These are phyloP conservation scores for Tachypleus tridentatus DNA, from an alignment of 1,140 invertebrate genomes.

Conservation along the genomic window DNA sequence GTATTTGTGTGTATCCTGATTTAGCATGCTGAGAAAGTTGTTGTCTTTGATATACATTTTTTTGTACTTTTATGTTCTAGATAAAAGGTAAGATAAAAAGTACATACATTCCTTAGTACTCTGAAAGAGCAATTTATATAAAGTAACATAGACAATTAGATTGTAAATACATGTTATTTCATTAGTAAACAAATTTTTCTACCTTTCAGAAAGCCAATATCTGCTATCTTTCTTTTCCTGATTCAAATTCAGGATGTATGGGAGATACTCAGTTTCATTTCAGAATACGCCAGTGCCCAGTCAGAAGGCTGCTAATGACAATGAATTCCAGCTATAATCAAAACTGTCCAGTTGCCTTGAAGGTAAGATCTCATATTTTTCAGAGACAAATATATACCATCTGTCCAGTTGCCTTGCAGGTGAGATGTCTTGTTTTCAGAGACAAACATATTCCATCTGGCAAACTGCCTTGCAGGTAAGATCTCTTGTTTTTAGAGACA, in stretches of 20 bases:
- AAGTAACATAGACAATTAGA: too few relatives aligned
- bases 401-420: background rate
- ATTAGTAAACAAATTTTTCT: too few relatives aligned
- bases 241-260: slow-evolving; percentile 93
- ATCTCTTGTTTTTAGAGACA: background rate
- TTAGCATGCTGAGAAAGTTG: background rate
- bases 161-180: too few relatives aligned
- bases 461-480: background rate
- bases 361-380: slow-evolving; percentile 28
- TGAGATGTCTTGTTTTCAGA: background rate
- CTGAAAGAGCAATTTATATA: too few relatives aligned
- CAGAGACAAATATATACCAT: background rate
- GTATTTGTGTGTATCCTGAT: slow-evolving; percentile 9
- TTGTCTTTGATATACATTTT: slow-evolving; percentile 7
- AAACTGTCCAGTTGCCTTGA: slow-evolving; percentile 33
- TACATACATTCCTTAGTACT: slow-evolving; percentile 13
- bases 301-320: slow-evolving; percentile 7
- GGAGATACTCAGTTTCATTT: slow-evolving; percentile 96
- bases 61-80: slow-evolving; percentile 11
- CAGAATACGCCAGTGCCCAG: slow-evolving; percentile 48
- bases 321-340: slow-evolving; percentile 29
- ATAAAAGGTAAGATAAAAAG: background rate
- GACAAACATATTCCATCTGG: slow-evolving; percentile 41
- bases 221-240: slow-evolving; percentile 96
- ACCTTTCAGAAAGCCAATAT: slow-evolving; percentile 68